Percentiles rank a stretch among this genome's conserved stretches.
Evolutionary conservation across 2,797 vertebrate genomes (phyloP).

Genomic region (Bryconaethiops microstoma): DNA sequence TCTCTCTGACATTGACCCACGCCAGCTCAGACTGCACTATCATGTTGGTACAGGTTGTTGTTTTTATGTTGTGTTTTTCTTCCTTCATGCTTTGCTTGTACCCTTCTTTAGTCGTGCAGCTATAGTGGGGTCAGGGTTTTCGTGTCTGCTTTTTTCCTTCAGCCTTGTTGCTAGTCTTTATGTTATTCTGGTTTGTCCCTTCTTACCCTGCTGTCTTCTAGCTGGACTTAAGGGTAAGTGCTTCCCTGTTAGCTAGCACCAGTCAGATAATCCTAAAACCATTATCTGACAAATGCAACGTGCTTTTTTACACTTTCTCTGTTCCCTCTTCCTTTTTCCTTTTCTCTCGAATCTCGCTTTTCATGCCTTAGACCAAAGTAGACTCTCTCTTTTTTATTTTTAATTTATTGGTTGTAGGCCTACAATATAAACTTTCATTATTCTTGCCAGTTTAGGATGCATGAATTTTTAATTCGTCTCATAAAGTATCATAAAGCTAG

Average conservation of each 20-base stretch:
- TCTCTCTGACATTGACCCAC: conserved; percentile 69
- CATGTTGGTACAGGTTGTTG: conserved; percentile 76
- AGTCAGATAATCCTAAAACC: conserved; percentile 99
- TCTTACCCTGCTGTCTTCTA: conserved; percentile 99
- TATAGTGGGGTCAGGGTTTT: conserved; percentile 94
- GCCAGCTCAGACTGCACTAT: conserved; percentile 72
- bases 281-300: conserved; percentile 99
- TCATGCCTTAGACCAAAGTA: conserved; percentile 97
- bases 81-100: conserved; percentile 95
- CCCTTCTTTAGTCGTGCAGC: conserved; percentile 90
- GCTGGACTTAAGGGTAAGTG: conserved; percentile 99
- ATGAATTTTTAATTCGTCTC: conserved; percentile 82
- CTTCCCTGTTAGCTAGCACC: conserved; percentile 99
- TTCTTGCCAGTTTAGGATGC: conserved; percentile 95
- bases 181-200: conserved; percentile 99
- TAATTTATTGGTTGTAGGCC: conserved; percentile 87
- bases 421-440: conserved; percentile 83
- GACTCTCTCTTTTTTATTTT: conserved; percentile 85
- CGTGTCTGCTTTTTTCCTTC: conserved; percentile 97
- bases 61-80: conserved; percentile 85
- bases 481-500: conserved; percentile 74
- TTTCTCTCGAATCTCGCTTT: conserved; percentile 87
- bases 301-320: conserved; percentile 80
- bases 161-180: conserved; percentile 99
- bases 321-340: conserved; percentile 61